Evolutionary conservation across 2,888 invertebrate species (phyloP).

Genomic region (Phragmatobia fuliginosa): DNA sequence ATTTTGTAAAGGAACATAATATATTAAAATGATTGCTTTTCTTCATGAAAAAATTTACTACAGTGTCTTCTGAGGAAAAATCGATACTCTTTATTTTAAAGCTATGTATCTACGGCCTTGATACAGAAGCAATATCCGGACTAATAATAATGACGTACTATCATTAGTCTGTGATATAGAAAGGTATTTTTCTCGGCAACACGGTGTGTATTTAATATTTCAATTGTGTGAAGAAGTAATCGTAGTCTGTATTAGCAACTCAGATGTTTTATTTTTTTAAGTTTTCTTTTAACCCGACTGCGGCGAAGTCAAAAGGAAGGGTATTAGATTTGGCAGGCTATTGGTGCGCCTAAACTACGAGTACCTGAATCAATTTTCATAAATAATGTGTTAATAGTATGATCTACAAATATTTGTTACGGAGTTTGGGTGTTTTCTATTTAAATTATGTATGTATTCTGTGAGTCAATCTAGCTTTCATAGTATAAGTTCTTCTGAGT

Average conservation of each 20-base stretch:
- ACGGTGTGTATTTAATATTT: neutral
- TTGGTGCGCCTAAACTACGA: no score
- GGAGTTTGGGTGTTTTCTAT: no score
- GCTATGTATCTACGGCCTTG: constrained; percentile 31
- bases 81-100: constrained; percentile 30
- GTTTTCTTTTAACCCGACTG: no score
- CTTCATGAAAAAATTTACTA: neutral
- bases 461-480: no score
- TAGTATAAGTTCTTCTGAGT: no score
- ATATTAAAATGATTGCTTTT: neutral
- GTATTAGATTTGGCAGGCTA: no score
- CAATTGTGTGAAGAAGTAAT: neutral
- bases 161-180: constrained; percentile 23
- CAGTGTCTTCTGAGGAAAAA: constrained; percentile 19
- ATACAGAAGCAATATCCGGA: constrained; percentile 44
- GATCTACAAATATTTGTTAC: no score
- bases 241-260: neutral
- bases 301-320: no score
- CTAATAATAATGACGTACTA: constrained; percentile 42
- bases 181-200: constrained; percentile 21
- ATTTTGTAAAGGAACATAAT: neutral
- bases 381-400: no score
- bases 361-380: no score
- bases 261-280: no score
- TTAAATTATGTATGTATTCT: no score